Percentiles rank a stretch among this genome's conserved stretches.
phyloP scores from a whole-genome alignment of 2,888 invertebrate genomes.

The Druceiella hillmani region DNA sequence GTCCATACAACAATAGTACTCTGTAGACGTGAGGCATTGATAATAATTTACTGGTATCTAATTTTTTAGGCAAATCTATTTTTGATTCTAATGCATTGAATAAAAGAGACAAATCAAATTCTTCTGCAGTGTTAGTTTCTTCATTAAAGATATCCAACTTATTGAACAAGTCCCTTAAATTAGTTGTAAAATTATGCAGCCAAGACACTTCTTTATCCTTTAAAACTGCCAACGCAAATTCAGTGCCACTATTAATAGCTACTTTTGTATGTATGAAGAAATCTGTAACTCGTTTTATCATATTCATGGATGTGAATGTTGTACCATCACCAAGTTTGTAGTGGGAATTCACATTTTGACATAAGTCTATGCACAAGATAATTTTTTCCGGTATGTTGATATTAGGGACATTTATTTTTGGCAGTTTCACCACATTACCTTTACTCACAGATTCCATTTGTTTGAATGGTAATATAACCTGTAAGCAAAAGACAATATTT shows the following conservation, averaged over 20 bases:
- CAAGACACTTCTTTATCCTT: constrained; percentile 48
- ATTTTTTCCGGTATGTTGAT: constrained; percentile 58
- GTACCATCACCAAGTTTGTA: constrained; percentile 47
- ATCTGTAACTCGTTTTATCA: constrained; percentile 58
- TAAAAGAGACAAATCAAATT: constrained; percentile 51
- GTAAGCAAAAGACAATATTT: too few relatives aligned
- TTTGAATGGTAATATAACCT: too few relatives aligned
- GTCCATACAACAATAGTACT: constrained; percentile 59
- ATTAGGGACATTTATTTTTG: constrained; percentile 44
- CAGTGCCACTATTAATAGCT: constrained; percentile 53
- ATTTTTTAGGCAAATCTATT: constrained; percentile 44
- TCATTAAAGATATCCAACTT: constrained; percentile 49
- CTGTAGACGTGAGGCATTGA: constrained; percentile 58
- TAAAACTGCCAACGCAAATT: constrained; percentile 57
- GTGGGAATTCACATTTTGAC: constrained; percentile 51
- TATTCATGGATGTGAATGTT: constrained; percentile 51
- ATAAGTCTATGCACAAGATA: constrained; percentile 58
- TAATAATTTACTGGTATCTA: constrained; percentile 33
- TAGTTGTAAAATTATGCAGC: constrained; percentile 59
- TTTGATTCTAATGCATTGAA: constrained; percentile 52
- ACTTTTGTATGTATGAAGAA: constrained; percentile 59
- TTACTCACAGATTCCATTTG: too few relatives aligned
- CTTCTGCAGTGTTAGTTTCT: constrained; percentile 47
- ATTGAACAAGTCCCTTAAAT: constrained; percentile 51
- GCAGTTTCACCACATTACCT: constrained; percentile 19